Base-by-base conservation (phyloP, 2,888 invertebrate species). In the Phortica magna region DNA sequence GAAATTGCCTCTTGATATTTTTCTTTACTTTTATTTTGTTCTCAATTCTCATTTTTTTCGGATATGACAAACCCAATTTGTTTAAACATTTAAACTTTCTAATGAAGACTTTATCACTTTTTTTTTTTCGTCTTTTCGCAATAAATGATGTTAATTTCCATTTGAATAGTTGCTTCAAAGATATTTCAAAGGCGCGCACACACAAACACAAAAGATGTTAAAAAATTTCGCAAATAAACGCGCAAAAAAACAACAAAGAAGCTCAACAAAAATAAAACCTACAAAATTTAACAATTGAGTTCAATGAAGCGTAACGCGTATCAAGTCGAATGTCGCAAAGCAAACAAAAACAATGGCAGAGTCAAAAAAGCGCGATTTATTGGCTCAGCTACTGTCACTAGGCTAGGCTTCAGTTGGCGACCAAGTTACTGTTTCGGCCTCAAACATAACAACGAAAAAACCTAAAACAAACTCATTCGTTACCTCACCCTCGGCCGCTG, bases 141-240 rank as follows among this genome's bases (percentile, higher is more conserved):
- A 48, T 48, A 31, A 31, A 7, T 57, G n/a, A n/a, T 19, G 3
- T 31, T 64, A 39, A 12, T 64, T 64, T 64, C 43, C 43, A 43
- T 68, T 68, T 43, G 68, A 68, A 68, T 68, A 43, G 39, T 31
- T 22, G 31, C 31, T 64, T 64, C 31, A 14, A 31, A 41, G 31
- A 19, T 31, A 64, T 9, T 31, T 31, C 12, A 65, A 14, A 41
- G 17, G 5, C 41, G 31, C 10, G n/a, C 41, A 39, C 9, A 43
- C 17, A 68, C 43, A 68, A 22, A 31, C 31, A 31, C 31, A 31
- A 61, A 10, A 22, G 61, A 10, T 17, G 61, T 22, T 61, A 61
- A 61, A 55, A 55, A 68, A 68, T 68, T 48, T 68, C 68, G 68
- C 68, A 68, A 68, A 68, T 42, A 31, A 68, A 68, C 48, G 31